These are phyloP conservation scores for Bombyx mori DNA, from an alignment of 1,140 invertebrate genomes.

Conservation along the genomic window DNA sequence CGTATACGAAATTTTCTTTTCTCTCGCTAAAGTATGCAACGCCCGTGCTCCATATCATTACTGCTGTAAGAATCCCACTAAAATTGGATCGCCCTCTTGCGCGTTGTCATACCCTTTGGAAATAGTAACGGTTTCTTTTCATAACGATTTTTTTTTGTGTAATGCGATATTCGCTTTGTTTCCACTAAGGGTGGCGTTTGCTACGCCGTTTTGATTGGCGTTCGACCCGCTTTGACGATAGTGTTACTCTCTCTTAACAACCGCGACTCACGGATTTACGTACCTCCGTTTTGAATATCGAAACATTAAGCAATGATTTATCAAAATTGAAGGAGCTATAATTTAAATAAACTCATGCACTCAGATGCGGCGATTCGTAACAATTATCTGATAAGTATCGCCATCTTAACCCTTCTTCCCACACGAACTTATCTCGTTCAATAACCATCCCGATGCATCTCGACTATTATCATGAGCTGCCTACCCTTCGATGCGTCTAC, in stretches of 20 bases:
- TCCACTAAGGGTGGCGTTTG: constrained; percentile 56
- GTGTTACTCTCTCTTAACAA: constrained; percentile 31
- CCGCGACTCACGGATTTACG: constrained; percentile 1
- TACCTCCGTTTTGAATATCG: background rate
- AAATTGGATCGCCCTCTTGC: constrained; percentile 57
- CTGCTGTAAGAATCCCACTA: constrained; percentile 43
- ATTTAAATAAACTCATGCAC: constrained; percentile 21
- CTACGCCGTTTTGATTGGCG: constrained; percentile 37
- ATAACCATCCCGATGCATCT: constrained; percentile 50
- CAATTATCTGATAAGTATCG: constrained; percentile 69
- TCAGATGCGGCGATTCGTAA: constrained; percentile 58
- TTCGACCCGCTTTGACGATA: constrained; percentile 35
- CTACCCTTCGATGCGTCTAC: constrained; percentile 50
- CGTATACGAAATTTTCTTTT: constrained; percentile 58
- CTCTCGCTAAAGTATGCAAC: constrained; percentile 57
- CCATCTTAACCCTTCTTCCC: constrained; percentile 59
- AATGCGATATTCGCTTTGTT: constrained; percentile 62
- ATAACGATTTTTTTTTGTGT: constrained; percentile 61
- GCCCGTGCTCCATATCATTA: constrained; percentile 62
- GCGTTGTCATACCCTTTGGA: constrained; percentile 57
- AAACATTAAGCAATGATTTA: constrained; percentile 5
- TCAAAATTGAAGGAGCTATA: background rate
- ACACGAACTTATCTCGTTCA: constrained; percentile 45
- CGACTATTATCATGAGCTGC: constrained; percentile 42
- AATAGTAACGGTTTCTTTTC: constrained; percentile 64